Evolutionary conservation across 2,113 vertebrate genomes (phyloP).

Genomic region (Echinops telfairi): DNA sequence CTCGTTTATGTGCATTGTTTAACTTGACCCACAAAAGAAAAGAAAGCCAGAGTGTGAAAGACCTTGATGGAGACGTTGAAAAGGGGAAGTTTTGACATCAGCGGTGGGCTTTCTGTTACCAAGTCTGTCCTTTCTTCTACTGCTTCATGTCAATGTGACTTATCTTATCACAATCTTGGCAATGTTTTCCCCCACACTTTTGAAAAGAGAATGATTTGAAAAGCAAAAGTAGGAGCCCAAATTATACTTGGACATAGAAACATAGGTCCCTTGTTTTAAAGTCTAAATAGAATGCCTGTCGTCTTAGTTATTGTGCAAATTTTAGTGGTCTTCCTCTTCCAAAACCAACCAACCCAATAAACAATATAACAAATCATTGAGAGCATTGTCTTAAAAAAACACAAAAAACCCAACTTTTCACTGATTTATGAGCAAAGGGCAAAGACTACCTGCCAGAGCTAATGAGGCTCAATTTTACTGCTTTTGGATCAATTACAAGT

Average conservation of each 20-base stretch:
- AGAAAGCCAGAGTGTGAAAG: background rate
- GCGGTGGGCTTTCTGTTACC: background rate
- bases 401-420: background rate
- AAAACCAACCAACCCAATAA: background rate
- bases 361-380: background rate
- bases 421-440: background rate
- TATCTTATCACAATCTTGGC: background rate
- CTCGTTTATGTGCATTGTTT: background rate
- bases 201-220: slow-evolving; percentile 18
- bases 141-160: background rate
- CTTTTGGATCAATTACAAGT: background rate
- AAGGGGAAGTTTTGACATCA: background rate
- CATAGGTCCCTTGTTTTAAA: background rate
- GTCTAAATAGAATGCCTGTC: background rate
- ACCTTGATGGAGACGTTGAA: background rate
- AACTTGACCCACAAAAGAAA: background rate
- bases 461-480: background rate
- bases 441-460: background rate
- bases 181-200: background rate
- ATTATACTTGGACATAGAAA: background rate
- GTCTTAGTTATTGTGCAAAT: slow-evolving; percentile 16
- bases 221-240: background rate
- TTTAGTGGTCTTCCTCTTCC: background rate
- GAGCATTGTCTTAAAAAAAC: background rate
- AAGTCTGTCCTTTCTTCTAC: background rate